A percentile compares a stretch with the other conserved stretches of the same genome.
These are phyloP conservation scores for Eolophus roseicapilla DNA, from an alignment of 2,113 vertebrate species.

Conservation along the genomic window DNA sequence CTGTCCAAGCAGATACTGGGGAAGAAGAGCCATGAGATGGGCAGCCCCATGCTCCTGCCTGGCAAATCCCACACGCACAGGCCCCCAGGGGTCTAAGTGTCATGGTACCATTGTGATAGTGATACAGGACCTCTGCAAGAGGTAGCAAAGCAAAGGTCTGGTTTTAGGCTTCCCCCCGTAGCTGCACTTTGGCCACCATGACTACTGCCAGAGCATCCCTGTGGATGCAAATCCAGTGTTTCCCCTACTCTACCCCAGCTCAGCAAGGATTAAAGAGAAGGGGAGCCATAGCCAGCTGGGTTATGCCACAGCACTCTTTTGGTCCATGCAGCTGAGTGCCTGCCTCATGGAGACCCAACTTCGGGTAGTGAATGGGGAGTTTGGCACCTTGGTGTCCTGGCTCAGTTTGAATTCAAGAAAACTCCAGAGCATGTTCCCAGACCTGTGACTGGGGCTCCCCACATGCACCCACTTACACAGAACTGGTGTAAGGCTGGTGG, in stretches of 20 bases:
- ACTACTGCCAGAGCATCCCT: not conserved
- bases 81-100: not conserved
- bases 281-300: not conserved
- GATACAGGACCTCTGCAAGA: not conserved
- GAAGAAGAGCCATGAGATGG: rapidly evolving
- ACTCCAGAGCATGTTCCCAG: not conserved
- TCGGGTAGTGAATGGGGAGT: rapidly evolving
- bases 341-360: rapidly evolving
- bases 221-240: rapidly evolving
- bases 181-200: not conserved
- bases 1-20: rapidly evolving
- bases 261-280: rapidly evolving
- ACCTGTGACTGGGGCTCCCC: rapidly evolving
- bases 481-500: not conserved
- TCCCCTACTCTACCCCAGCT: not conserved
- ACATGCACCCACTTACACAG: not conserved
- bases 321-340: not conserved
- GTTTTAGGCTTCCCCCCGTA: not conserved
- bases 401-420: not conserved
- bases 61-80: not conserved
- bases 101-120: rapidly evolving
- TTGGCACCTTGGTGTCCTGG: not conserved
- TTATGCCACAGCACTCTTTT: not conserved
- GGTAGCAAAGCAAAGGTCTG: not conserved
- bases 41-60: not conserved